These are phyloP conservation scores for Neuroscelio doddi DNA, from an alignment of 2,888 invertebrate genomes.

Conservation along the genomic window DNA sequence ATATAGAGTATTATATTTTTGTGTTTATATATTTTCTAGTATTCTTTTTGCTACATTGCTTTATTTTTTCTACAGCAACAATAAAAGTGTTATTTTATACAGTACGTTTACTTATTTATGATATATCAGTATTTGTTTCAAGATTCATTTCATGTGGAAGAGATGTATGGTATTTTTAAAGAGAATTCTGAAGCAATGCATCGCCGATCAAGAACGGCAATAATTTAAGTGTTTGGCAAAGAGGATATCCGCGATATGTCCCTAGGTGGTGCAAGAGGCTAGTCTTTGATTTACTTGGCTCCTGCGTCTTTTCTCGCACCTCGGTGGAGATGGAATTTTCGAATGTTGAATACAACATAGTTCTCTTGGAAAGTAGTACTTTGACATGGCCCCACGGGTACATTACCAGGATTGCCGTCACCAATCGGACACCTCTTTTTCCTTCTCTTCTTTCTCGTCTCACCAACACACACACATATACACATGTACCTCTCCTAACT, in stretches of 20 bases:
- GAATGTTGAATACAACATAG: slow-evolving; percentile 22
- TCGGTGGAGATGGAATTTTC: slow-evolving; percentile 19
- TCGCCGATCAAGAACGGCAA: neutral
- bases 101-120: no score
- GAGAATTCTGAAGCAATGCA: neutral
- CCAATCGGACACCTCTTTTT: slow-evolving; percentile 35
- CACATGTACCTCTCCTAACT: no score
- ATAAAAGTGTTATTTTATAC: no score
- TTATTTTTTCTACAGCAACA: no score
- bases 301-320: neutral
- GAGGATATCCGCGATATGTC: slow-evolving; percentile 17
- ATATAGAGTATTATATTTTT: no score
- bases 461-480: no score
- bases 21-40: no score
- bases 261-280: slow-evolving; percentile 20
- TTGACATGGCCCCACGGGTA: slow-evolving; percentile 70
- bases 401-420: slow-evolving; percentile 66
- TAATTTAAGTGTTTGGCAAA: slow-evolving; percentile 10
- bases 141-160: no score
- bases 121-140: no score
- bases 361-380: slow-evolving; percentile 56
- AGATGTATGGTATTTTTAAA: neutral
- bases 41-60: no score
- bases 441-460: neutral
- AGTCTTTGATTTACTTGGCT: slow-evolving; percentile 29